Evolutionary conservation across 2,888 invertebrate species (phyloP), one percentile per base, ranked within the genome.

Genomic region (Deroplatys truncata): DNA sequence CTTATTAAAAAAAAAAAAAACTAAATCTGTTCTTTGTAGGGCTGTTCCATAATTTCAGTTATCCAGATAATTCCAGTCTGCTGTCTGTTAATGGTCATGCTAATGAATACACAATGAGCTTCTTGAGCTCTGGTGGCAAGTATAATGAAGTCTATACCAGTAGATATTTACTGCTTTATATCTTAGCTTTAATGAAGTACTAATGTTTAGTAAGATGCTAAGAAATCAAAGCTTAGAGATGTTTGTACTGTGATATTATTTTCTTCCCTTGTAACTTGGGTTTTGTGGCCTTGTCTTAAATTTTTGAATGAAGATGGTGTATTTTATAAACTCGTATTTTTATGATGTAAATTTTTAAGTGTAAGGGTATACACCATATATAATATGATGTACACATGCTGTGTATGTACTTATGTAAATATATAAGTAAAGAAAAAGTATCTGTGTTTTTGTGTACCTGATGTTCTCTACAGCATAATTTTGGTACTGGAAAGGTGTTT

Each of bases 271-370:
- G 82, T 87, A 87, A 82, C 82, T 15, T 83, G 82, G 87, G 83
- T n/a, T 87, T 87, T 87, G 83, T 87, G 87, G 87, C 87, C 87
- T 87, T 87, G 35, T 82, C 25, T 72, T 87, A 28, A 83, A 87
- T 20, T 87, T 87, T 87, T 82, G 10, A 82, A 87, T 83, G 31
- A 83, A 82, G 28, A 83, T 83, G 56, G 83, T 83, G 83, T 87
- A 87, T 87, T 87, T 87, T 87, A 82, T 87, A 87, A 87, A 87
- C 82, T 35, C 72, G 83, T 87, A 87, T 87, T 87, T 87, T 87
- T 87, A 87, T 87, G 82, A 83, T 82, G 82, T 35, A 87, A n/a
- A 82, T 87, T 87, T 87, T 82, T 87, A 82, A 87, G 28, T 83
- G 87, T 83, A 83, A 82, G 83, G 56, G 20, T 72, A 72, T 25